phyloP scores from a whole-genome alignment of 2,797 vertebrate species.

The Capromys pilorides region DNA sequence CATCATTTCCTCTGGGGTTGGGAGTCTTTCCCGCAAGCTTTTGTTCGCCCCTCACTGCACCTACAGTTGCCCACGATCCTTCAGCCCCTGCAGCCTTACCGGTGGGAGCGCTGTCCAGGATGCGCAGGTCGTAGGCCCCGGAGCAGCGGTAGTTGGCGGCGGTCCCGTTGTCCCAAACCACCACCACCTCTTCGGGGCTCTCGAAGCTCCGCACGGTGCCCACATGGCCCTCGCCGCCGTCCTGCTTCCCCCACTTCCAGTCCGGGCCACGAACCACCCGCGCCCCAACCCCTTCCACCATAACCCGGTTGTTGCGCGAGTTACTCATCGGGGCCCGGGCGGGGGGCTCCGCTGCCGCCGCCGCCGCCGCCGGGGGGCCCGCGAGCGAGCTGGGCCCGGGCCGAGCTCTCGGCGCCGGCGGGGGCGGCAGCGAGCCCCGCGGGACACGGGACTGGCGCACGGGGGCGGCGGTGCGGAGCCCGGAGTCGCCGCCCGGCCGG shows the following conservation, averaged over 20 bases:
- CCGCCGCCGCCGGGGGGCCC: slow-evolving; percentile 68
- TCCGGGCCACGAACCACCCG: slow-evolving; percentile 97
- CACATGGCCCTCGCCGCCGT: slow-evolving; percentile 98
- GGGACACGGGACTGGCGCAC: slow-evolving; percentile 57
- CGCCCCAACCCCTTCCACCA: slow-evolving; percentile 99
- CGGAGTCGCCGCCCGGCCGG: slow-evolving; percentile 15
- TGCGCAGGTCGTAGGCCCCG: slow-evolving; percentile 97
- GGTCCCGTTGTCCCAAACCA: slow-evolving; percentile 99
- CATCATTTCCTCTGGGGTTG: not conserved
- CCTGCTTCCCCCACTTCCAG: slow-evolving; percentile 99
- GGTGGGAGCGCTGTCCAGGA: slow-evolving; percentile 98
- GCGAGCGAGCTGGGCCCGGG: slow-evolving; percentile 69
- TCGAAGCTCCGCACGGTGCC: slow-evolving; percentile 99
- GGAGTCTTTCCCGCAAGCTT: not conserved
- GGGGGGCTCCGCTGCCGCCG: slow-evolving; percentile 72
- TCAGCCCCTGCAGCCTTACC: slow-evolving; percentile 84
- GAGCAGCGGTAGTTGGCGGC: slow-evolving; percentile 99
- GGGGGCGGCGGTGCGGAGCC: slow-evolving; percentile 27
- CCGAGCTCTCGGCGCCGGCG: slow-evolving; percentile 63
- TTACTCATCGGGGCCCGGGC: slow-evolving; percentile 91
- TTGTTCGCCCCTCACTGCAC: not conserved
- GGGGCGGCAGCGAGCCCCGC: slow-evolving; percentile 65
- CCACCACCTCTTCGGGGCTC: slow-evolving; percentile 98
- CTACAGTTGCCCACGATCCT: not conserved
- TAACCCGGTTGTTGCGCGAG: slow-evolving; percentile 97